phyloP scores from a whole-genome alignment of 2,113 vertebrate genomes.

The Anhinga anhinga region DNA sequence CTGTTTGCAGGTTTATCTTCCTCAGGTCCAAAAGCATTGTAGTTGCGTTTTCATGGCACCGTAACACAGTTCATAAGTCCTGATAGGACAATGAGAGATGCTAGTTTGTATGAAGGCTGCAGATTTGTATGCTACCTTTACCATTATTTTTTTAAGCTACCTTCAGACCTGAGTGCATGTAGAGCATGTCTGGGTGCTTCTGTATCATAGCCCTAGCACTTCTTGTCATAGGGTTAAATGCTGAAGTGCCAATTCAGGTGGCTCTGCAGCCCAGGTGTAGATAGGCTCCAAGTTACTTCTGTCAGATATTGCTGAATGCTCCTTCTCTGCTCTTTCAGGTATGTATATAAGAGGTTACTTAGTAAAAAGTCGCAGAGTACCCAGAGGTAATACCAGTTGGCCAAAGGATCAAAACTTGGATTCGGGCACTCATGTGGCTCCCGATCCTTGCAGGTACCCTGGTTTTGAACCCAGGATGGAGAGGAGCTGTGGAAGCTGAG shows the following conservation, averaged over 20 bases:
- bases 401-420: accelerated
- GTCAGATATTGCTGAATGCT: not conserved
- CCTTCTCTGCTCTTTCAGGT: not conserved
- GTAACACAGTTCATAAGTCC: not conserved
- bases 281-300: not conserved
- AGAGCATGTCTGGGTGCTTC: not conserved
- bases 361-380: not conserved
- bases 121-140: not conserved
- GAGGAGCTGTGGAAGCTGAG: not conserved
- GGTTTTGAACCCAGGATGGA: not conserved
- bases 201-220: not conserved
- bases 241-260: not conserved
- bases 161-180: not conserved
- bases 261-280: not conserved
- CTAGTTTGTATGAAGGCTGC: not conserved
- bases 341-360: not conserved
- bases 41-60: not conserved
- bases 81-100: not conserved
- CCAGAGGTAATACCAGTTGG: not conserved
- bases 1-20: not conserved
- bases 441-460: not conserved
- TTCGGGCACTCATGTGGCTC: not conserved
- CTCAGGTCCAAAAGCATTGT: not conserved
- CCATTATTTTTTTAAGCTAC: not conserved
- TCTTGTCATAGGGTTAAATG: not conserved